phyloP scores from a whole-genome alignment of 37 sponge, comb jelly and placozoan species.

The Aphrocallistes beatrix region DNA sequence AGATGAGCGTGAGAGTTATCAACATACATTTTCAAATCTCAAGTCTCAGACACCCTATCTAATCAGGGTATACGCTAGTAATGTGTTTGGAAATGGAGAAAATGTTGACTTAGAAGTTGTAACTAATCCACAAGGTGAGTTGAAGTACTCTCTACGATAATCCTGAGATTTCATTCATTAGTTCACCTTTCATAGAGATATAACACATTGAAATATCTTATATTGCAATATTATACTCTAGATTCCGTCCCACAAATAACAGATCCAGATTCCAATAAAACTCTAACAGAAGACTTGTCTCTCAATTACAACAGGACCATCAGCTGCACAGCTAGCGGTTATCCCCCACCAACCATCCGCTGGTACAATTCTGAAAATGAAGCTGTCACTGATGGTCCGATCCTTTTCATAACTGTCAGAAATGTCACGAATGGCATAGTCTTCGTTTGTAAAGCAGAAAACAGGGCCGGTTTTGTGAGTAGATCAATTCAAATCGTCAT shows the following conservation, averaged over 20 bases:
- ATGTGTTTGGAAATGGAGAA: too few relatives aligned
- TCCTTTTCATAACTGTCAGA: background rate
- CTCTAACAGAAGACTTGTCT: background rate
- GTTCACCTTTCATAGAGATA: too few relatives aligned
- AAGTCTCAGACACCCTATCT: too few relatives aligned
- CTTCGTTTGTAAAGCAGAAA: background rate
- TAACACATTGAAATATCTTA: too few relatives aligned
- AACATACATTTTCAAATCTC: too few relatives aligned
- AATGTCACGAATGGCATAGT: background rate
- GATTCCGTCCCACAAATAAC: background rate
- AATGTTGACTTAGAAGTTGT: too few relatives aligned
- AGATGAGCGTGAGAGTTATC: too few relatives aligned
- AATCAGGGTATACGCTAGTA: too few relatives aligned
- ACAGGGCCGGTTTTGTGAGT: background rate
- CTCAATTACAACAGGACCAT: background rate
- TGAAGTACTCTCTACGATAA: too few relatives aligned
- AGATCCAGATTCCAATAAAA: background rate
- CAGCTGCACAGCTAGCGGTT: background rate
- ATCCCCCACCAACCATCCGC: background rate
- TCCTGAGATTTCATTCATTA: too few relatives aligned
- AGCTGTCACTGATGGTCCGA: background rate
- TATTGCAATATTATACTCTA: too few relatives aligned
- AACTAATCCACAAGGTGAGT: too few relatives aligned
- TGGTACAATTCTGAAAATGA: constrained; percentile 3
- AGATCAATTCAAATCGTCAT: background rate